Conservation (phyloP, 2,888 invertebrate species). For the Tricholauxania praeusta region DNA sequence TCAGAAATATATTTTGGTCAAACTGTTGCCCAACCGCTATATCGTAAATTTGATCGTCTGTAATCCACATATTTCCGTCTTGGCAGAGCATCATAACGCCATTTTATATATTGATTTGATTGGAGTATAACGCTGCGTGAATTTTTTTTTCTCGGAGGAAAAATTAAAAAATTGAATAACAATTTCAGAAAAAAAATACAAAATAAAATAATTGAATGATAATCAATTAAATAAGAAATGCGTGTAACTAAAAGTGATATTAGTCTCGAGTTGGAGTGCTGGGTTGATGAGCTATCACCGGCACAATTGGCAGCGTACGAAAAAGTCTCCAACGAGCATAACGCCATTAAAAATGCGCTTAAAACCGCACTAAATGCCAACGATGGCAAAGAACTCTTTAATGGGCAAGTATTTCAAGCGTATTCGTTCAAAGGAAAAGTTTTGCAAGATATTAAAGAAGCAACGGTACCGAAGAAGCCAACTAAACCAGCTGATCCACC, state of each 20-base stretch:
- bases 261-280: conserved; percentile 76
- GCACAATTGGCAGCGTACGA: conserved; percentile 75
- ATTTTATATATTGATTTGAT: conserved; percentile 27
- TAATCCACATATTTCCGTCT: too few species aligned
- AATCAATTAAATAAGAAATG: conserved; percentile 47
- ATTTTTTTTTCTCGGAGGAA: not conserved
- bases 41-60: too few species aligned
- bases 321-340: conserved; percentile 76
- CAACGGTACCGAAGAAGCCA: conserved; percentile 62
- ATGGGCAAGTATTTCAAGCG: conserved; percentile 76
- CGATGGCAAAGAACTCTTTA: conserved; percentile 75
- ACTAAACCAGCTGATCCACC: conserved; percentile 54
- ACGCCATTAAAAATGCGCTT: conserved; percentile 74
- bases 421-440: conserved; percentile 73
- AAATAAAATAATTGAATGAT: conserved; percentile 29
- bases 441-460: conserved; percentile 62
- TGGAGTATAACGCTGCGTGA: not conserved
- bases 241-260: conserved; percentile 62
- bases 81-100: conserved; percentile 8
- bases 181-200: too few species aligned
- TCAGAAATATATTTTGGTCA: too few species aligned
- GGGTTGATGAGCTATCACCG: conserved; percentile 78
- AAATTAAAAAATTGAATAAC: not conserved
- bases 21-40: too few species aligned
- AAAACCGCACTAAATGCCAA: conserved; percentile 68